Evolutionary conservation across 2,113 vertebrate genomes (phyloP), one percentile per base, ranked within the genome.

Genomic region (Pica pica): DNA sequence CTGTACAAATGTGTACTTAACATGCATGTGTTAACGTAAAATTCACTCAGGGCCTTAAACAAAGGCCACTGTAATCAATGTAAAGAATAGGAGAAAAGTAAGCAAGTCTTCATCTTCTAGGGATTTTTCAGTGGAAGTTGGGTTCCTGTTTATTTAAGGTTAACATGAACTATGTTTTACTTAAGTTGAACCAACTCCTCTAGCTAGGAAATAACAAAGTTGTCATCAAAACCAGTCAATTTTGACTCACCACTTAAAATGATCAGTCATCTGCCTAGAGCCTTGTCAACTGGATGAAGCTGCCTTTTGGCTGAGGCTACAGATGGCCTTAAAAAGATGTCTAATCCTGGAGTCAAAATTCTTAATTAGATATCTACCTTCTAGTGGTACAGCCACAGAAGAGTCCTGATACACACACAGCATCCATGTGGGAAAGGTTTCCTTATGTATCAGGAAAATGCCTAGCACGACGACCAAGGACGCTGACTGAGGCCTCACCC

Each of bases 391-490:
- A 27, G 33, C 35, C 44, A 69, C 30, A 59, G 46, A 31, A 70
- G 30, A 57, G 24, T 65, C 41, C 55, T 81, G 28, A 23, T 1
- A 1, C 1, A 2, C 42, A 20, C 7, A n/a, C 33, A 63, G 24
- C 2, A 1, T 37, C 31, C 33, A 4, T 11, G 18, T 16, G 13
- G 79, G 49, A 91, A 68, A 76, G 4, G 6, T 67, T 71, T 80
- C 52, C 7, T 50, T 60, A 31, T 6, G 5, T 18, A 47, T 33
- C 33, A 65, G 57, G 30, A 64, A 30, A 76, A 86, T 35, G 33
- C 24, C 19, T 30, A 18, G 8, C 0, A 2, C 0, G 2, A 56
- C 0, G 0, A 31, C 30, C 15, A 27, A 22, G 28, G 28, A 31
- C n/a, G 8, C 28, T n/a, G 39, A 13, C 22, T 37, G 39, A 83